Evolutionary conservation across 2,113 vertebrate genomes (phyloP), one percentile per base, ranked within the genome.

Genomic region (Notarius quadriscutis): DNA sequence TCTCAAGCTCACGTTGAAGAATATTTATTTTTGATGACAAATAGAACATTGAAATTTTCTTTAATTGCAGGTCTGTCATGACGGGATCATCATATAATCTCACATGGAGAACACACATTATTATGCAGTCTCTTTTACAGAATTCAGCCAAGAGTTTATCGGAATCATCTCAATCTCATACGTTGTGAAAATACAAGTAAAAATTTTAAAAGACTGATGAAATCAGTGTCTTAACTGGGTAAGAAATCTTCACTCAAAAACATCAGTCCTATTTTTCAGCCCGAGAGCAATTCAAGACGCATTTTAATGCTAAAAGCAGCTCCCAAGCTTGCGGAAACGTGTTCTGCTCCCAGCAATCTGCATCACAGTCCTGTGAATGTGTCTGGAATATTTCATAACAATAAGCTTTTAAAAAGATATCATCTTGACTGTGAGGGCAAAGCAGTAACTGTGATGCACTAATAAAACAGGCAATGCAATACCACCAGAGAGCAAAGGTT

Each of bases 401-500:
- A 41, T 62, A 14, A 62, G 57, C 79, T 25, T 81, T 81, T 79
- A 79, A 27, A 79, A 55, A 79, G 75, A 79, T 55, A 55, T 27
- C 75, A 53, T 27, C 75, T n/a, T 11, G 5, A 27, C 41, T 15
- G 75, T 53, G 50, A 78, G 50, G 75, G 50, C 57, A 48, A 62
- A 62, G 79, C 18, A 62, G 79, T 79, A 60, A 51, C 75, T 27
- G 8, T 10, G 78, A 81, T 34, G 78, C 78, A 11, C 79, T 60
- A 81, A 81, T 81, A 81, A 81, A 81, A 48, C 57, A 62, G 18
- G 57, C 79, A 62, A 62, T 62, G 79, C 79, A 81, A 81, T 62
- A 81, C 12, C 79, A 41, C 4, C 57, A 41, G 57, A 62, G 57
- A 62, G 79, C 57, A 81, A 81, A 81, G 57, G 30, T 81, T 81